Evolutionary conservation across 2,797 vertebrate genomes (phyloP), one percentile per base, ranked within the genome.

Genomic region (Leptodactylus fallax): DNA sequence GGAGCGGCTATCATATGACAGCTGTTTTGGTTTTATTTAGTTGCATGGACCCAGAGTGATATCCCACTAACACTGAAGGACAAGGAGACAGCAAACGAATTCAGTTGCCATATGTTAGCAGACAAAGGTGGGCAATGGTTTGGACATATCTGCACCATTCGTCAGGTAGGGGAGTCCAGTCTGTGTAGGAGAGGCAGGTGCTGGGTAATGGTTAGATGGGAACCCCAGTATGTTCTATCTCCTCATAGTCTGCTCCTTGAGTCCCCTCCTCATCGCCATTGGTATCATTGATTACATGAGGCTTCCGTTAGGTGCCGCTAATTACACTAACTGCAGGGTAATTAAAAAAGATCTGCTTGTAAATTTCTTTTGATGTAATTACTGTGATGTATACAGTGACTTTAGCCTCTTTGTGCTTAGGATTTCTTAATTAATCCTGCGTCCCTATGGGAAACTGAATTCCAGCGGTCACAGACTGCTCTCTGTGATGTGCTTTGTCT

Each of bases 321-420:
- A 88, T 84, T 88, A 85, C 72, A 61, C 56, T 87, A 82, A 87
- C 72, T 81, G 53, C 78, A 55, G 67, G 77, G 53, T 87, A 90
- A 85, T 90, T 89, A 88, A 86, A 83, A 86, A 87, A 69, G 85
- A 90, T 16, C 81, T 55, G 81, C 81, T 71, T 84, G 81, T 90
- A 89, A 88, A 87, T 90, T 88, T 81, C 58, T 63, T 55, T 87
- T 89, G 79, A 86, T 65, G 90, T 81, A 89, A 81, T 89, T 89
- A 90, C 60, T 53, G 10, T 67, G 60, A 84, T 90, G 87, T 85
- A 87, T 87, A 77, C 63, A 81, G 87, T 87, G 85, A 87, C 81
- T 87, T 88, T 55, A 74, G 53, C 63, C 82, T n/a, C 72, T 58
- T 76, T 27, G 47, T 55, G 49, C 72, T 80, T 78, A 65, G 82